Percentiles rank a stretch among this genome's conserved stretches.
phyloP scores from a whole-genome alignment of 1,140 invertebrate species.

The Caenorhabditis tropicalis region DNA sequence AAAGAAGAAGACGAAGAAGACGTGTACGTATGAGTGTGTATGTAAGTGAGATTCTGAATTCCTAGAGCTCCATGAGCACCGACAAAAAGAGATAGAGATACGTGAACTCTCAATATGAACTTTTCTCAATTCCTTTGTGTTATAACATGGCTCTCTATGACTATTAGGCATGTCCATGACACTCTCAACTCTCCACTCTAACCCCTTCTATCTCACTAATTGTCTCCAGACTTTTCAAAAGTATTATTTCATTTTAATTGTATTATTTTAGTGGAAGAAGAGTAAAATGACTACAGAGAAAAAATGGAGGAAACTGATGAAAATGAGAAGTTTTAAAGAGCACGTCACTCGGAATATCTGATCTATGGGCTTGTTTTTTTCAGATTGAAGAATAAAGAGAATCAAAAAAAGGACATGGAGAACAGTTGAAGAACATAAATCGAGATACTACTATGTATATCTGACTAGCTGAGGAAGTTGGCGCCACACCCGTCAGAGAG shows the following conservation, averaged over 20 bases:
- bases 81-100: constrained; percentile 4
- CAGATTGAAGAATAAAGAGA: background rate
- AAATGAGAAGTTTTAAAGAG: background rate
- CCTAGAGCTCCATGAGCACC: background rate
- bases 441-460: constrained; percentile 43
- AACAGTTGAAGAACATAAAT: background rate
- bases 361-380: background rate
- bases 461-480: constrained; percentile 7
- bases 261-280: constrained; percentile 5
- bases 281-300: background rate
- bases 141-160: background rate
- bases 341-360: background rate
- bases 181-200: background rate
- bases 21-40: background rate
- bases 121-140: background rate
- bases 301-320: background rate
- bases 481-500: constrained; percentile 28
- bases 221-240: constrained; percentile 43
- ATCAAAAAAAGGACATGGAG: background rate
- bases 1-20: background rate
- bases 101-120: constrained; percentile 38
- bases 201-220: constrained; percentile 22
- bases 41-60: constrained; percentile 27
- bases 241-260: constrained; percentile 42
- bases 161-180: constrained; percentile 27